These are phyloP conservation scores for Porites australiensis DNA, from an alignment of 64 coral and sea anemone genomes.

Conservation along the genomic window DNA sequence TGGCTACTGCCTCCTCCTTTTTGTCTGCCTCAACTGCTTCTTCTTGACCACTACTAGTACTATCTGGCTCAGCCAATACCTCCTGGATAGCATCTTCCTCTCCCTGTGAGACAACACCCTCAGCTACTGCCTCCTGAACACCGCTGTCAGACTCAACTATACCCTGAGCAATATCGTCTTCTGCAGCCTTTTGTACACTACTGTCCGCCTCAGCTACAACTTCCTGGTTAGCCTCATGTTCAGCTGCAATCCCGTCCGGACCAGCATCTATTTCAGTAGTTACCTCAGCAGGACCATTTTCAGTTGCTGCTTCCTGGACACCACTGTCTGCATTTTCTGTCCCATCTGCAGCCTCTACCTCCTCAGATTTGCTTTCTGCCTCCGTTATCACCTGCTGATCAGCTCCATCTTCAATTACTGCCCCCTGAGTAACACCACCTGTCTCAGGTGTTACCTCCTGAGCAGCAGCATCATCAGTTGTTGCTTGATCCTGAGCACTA, in stretches of 20 bases:
- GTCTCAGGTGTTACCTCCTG: not conserved
- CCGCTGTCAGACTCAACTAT: too few relatives aligned
- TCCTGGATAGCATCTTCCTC: too few relatives aligned
- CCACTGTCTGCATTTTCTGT: not conserved
- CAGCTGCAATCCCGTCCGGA: not conserved
- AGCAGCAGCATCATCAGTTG: not conserved
- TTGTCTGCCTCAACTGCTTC: not conserved
- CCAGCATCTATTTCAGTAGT: not conserved
- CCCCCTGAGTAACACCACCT: not conserved
- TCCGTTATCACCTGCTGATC: not conserved
- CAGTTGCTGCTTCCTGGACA: not conserved
- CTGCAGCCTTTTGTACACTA: not conserved
- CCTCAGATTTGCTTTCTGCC: not conserved
- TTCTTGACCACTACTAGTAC: not conserved
- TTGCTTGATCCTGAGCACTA: not conserved
- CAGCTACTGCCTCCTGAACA: not conserved
- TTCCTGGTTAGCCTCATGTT: not conserved
- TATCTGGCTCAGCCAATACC: not conserved
- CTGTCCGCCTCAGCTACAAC: not conserved
- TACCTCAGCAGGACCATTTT: not conserved
- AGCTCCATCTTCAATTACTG: not conserved
- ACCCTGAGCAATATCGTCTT: not conserved
- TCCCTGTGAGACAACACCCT: not conserved
- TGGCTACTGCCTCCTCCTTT: not conserved
- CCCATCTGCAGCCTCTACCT: not conserved